Base-by-base conservation (phyloP, 2,113 vertebrate genomes). In the Danio rerio region DNA sequence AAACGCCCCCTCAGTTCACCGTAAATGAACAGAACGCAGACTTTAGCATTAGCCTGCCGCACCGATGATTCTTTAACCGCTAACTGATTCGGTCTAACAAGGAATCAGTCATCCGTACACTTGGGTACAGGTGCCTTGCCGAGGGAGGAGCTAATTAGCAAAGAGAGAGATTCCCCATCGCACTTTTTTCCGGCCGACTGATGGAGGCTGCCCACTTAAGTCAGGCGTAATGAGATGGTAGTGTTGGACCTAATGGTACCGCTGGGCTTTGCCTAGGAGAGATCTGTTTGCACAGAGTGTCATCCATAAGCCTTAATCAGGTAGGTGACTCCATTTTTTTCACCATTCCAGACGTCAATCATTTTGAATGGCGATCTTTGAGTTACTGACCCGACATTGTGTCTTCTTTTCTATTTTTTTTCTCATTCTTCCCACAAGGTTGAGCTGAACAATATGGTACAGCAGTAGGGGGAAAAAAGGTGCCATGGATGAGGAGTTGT, bases 141-240 rank as follows among this genome's bases (percentile, higher is more conserved):
- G 94, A 94, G 88, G 92, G 91, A 73, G 92, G 87, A 90, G 88
- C 93, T 95, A 96, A 96, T 96, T 95, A 96, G 94, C 92, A 92
- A 92, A 92, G 91, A 91, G 89, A 75, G 55, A 86, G 55, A 83
- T 52, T 90, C 90, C 93, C 94, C 89, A 92, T 89, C 89, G 88
- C 87, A 89, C 92, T 90, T 92, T 94, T 94, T 93, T 90, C 47
- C n/a, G 89, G 84, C 87, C 87, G 90, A 93, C 93, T 94, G 92
- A 95, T 93, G 92, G 94, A 94, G 95, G 92, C 94, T 93, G 91
- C 90, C 92, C 91, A 94, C 92, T 89, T 90, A 93, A 94, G 94
- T 94, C 92, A 93, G 90, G 93, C 94, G 93, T 95, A 96, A 96
- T 96, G 95, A 95, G 93, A 93, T 83, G n/a, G 88, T 94, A 93